Percentiles rank a stretch among this genome's conserved stretches.
These are phyloP conservation scores for Climacteris rufus DNA, from an alignment of 2,113 vertebrate genomes.

Conservation along the genomic window DNA sequence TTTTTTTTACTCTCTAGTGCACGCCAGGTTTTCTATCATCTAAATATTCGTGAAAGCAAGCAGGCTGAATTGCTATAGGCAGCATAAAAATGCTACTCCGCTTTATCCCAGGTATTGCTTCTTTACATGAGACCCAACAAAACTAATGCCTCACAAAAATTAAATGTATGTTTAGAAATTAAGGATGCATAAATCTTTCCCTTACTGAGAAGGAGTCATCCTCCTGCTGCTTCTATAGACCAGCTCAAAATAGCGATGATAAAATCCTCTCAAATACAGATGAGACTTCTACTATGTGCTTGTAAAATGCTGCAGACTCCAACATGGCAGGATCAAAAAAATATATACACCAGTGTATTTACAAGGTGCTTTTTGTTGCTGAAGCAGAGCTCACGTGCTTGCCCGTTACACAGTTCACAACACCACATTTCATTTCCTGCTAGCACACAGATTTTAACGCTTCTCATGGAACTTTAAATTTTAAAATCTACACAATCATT, in stretches of 20 bases:
- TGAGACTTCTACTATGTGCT: neutral
- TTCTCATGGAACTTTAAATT: neutral
- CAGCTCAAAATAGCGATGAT: neutral
- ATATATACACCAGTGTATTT: neutral
- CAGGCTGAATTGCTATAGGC: neutral
- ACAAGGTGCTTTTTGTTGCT: neutral
- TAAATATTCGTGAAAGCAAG: constrained; percentile 8
- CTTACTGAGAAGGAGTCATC: neutral
- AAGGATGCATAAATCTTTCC: neutral
- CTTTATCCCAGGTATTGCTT: neutral
- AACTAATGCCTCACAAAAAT: constrained; percentile 9
- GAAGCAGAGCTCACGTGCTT: constrained; percentile 24
- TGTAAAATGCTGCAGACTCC: constrained; percentile 16
- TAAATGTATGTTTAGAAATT: neutral
- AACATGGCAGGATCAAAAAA: constrained; percentile 32
- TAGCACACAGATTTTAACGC: neutral
- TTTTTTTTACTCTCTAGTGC: neutral
- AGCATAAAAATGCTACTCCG: neutral
- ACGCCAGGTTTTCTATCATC: neutral
- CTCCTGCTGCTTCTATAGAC: neutral
- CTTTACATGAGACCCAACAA: neutral
- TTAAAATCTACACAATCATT: neutral
- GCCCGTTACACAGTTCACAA: neutral
- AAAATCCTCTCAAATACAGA: constrained; percentile 15
- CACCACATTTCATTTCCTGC: constrained; percentile 44